A percentile compares a stretch with the other conserved stretches of the same genome.
phyloP scores from a whole-genome alignment of 2,797 vertebrate species.

The Aselliscus stoliczkanus region DNA sequence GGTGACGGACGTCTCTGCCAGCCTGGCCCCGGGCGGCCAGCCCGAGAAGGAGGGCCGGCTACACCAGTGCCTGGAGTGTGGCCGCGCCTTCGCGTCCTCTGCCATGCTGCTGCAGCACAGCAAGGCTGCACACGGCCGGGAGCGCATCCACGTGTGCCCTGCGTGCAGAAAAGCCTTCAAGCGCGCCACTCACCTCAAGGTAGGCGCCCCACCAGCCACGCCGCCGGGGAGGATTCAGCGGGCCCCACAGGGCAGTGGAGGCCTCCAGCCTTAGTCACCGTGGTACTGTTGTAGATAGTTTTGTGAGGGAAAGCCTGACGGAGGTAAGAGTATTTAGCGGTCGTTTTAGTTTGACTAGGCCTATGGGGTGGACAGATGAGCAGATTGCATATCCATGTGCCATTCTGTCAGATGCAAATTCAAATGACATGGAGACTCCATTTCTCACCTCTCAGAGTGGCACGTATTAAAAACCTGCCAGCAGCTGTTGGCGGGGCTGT shows the following conservation, averaged over 20 bases:
- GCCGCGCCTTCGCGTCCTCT: constrained; percentile 86
- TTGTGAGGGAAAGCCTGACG: too few relatives aligned
- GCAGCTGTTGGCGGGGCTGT: background rate
- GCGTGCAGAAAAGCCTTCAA: constrained; percentile 97
- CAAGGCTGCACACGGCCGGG: constrained; percentile 92
- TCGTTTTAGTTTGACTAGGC: too few relatives aligned
- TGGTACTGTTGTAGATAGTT: too few relatives aligned
- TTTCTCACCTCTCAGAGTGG: background rate
- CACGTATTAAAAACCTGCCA: background rate
- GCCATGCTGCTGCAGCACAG: constrained; percentile 90
- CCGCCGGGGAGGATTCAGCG: too few relatives aligned
- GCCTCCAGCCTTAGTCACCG: too few relatives aligned
- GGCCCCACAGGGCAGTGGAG: too few relatives aligned
- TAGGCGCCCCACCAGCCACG: constrained; percentile 59
- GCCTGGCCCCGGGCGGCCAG: constrained; percentile 79
- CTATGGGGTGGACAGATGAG: too few relatives aligned
- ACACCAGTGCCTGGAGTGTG: constrained; percentile 93
- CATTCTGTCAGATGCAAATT: background rate
- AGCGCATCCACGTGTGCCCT: constrained; percentile 93
- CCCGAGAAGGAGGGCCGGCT: constrained; percentile 83
- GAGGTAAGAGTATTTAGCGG: too few relatives aligned
- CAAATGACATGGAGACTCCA: background rate
- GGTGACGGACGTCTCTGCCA: constrained; percentile 85
- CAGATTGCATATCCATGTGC: background rate
- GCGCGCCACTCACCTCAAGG: constrained; percentile 97